Evolutionary conservation across 2,797 vertebrate genomes (phyloP).

Genomic region (Pterois miles): DNA sequence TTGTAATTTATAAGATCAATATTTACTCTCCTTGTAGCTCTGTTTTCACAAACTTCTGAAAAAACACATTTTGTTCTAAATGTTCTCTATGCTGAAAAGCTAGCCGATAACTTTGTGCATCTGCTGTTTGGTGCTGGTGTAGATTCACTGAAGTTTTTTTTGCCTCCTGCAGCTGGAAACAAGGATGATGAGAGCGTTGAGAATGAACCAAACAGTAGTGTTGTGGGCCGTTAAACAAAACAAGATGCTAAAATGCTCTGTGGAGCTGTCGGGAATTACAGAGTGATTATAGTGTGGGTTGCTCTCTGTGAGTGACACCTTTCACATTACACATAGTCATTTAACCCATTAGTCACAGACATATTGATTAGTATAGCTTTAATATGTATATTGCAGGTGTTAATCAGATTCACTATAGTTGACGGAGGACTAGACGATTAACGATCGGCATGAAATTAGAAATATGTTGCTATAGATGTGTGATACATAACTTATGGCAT

Average conservation of each 20-base stretch:
- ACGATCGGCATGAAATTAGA: background rate
- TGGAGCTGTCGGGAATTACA: background rate
- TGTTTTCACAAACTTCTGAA: background rate
- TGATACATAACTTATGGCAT: background rate
- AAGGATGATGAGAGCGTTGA: accelerated
- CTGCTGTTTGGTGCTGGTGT: too few species aligned
- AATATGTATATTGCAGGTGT: too few species aligned
- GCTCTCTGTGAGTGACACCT: background rate
- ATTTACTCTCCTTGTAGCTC: background rate
- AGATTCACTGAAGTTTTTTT: background rate
- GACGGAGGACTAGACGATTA: background rate
- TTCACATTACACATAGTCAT: background rate
- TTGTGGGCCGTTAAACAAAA: background rate
- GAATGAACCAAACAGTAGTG: background rate
- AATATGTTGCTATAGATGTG: background rate
- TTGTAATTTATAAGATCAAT: background rate
- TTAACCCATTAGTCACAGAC: background rate
- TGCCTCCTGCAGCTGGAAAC: background rate
- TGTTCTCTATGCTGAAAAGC: background rate
- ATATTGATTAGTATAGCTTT: background rate
- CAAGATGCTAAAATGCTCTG: background rate
- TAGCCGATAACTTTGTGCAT: background rate
- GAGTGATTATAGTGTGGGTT: background rate
- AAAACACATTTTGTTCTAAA: background rate
- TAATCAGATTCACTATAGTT: background rate